These are phyloP conservation scores for Ciconia stormi DNA, from an alignment of 2,113 vertebrate genomes.

Conservation along the genomic window DNA sequence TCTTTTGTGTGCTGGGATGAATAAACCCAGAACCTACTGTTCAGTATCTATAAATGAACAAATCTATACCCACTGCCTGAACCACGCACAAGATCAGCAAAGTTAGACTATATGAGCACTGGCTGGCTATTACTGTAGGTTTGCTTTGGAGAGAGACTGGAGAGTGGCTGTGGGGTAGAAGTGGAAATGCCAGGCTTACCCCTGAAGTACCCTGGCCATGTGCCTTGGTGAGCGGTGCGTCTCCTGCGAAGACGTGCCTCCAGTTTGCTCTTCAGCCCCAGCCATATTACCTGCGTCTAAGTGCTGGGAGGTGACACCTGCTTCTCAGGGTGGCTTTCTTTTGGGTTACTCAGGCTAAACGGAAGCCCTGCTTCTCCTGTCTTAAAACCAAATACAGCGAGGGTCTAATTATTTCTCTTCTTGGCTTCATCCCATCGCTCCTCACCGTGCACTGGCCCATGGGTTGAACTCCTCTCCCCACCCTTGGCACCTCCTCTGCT, in stretches of 20 bases:
- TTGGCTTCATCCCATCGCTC: no score
- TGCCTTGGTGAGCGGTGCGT: no score
- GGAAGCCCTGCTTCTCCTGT: not conserved
- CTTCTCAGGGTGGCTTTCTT: not conserved
- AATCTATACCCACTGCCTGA: not conserved
- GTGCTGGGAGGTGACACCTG: not conserved
- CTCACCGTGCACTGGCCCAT: no score
- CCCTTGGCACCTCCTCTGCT: not conserved
- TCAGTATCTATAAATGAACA: not conserved
- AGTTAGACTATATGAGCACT: not conserved
- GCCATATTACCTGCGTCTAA: not conserved
- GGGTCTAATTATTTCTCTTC: not conserved
- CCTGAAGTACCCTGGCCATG: not conserved
- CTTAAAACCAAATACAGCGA: not conserved
- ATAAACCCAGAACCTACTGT: not conserved
- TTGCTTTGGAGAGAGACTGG: not conserved
- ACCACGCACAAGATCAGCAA: no score
- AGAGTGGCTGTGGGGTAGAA: not conserved
- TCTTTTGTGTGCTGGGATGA: not conserved
- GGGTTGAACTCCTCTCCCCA: not conserved
- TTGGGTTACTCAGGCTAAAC: not conserved
- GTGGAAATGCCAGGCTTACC: not conserved
- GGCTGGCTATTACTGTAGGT: not conserved
- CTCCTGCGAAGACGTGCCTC: not conserved
- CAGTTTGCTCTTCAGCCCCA: not conserved